Base-by-base conservation (phyloP, 2,888 invertebrate species). In the Agrochola lychnidis region DNA sequence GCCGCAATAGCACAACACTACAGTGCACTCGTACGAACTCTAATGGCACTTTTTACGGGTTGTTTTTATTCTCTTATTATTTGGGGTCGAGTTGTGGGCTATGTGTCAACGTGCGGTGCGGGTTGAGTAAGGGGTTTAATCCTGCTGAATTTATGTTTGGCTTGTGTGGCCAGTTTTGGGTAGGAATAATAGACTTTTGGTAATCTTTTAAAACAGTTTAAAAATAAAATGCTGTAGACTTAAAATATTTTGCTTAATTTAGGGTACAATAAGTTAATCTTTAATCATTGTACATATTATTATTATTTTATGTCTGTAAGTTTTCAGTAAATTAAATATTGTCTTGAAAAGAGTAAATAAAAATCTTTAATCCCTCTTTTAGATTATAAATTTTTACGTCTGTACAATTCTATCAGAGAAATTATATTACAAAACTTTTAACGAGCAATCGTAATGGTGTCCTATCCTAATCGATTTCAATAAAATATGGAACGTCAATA, bases 61-160 rank as follows among this genome's bases (percentile, higher is more conserved):
- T 76, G 66, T 72, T 79, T 87, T 85, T 85, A 78, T 76, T 78
- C 62, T 76, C 59, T 73, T 80, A 78, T 79, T 79, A 76, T 81
- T 79, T 72, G 66, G 74, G 82, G 76, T 71, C 51, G 51, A 76
- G 76, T 57, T 62, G 78, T 81, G 78, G 85, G 75, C 36, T 59
- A 64, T 72, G 70, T 67, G 76, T 79, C 73, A 78, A 42, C 80
- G 70, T 79, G 84, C 56, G 79, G 36, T 42, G 36, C 36, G 79
- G 53, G 30, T 30, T 59, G 70, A 66, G 25, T 67, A 56, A 62
- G 56, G 78, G 66, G 53, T 57, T 79, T 82, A 76, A 79, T 76
- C 77, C 40, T 7, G n/a, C 7, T 19, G 53, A 69, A 82, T 82
- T 70, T 78, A 70, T 80, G 62, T 80, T 67, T 57, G 61, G 66